Conservation (phyloP, 2,113 vertebrate genomes). For the Ptilorrhoa leucosticta region DNA sequence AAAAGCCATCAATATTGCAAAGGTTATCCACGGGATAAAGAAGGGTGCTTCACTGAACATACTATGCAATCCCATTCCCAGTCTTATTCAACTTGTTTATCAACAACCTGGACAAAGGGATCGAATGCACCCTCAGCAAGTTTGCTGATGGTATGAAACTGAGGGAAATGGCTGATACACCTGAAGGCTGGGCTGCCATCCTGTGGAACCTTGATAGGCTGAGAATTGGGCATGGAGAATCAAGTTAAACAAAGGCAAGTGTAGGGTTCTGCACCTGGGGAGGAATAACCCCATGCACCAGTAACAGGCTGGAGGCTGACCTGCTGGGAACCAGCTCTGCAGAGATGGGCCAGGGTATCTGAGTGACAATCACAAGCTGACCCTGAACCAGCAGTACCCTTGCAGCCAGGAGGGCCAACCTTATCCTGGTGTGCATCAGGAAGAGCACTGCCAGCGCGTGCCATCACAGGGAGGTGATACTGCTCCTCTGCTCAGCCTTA, state of each 20-base stretch:
- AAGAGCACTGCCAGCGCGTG: not conserved
- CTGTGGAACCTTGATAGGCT: accelerated
- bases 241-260: not conserved
- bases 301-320: not conserved
- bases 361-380: not conserved
- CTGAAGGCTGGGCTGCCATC: not conserved
- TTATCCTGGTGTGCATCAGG: no score
- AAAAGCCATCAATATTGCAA: not conserved
- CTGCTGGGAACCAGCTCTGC: not conserved
- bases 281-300: not conserved
- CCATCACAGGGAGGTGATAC: not conserved
- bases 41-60: not conserved
- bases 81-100: not conserved
- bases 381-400: accelerated
- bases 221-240: not conserved
- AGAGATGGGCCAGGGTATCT: not conserved
- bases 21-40: not conserved
- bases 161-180: no score
- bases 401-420: accelerated
- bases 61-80: not conserved
- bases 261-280: not conserved
- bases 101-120: not conserved
- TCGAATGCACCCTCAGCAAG: not conserved
- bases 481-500: not conserved
- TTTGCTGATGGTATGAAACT: accelerated